Conservation (phyloP, 2,113 vertebrate genomes). For the Bufo bufo region DNA sequence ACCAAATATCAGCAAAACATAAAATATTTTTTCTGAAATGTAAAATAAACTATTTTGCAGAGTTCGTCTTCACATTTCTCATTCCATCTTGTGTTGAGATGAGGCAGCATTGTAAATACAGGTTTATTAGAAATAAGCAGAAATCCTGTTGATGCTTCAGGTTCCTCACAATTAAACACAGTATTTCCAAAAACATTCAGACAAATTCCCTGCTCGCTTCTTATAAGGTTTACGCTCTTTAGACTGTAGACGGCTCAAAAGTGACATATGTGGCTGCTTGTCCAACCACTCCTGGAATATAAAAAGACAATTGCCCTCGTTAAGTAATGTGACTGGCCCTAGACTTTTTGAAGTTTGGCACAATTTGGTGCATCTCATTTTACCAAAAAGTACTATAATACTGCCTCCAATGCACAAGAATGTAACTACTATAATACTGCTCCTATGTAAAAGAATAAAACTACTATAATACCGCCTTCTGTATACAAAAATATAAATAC, state of each 20-base stretch:
- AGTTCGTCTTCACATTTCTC: constrained; percentile 29
- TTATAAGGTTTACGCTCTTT: constrained; percentile 67
- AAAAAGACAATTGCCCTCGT: too few species aligned
- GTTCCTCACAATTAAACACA: constrained; percentile 66
- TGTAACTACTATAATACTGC: not conserved
- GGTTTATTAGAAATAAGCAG: constrained; percentile 59
- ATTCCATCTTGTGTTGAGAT: constrained; percentile 49
- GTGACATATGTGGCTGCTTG: constrained; percentile 61
- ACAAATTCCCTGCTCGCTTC: constrained; percentile 64
- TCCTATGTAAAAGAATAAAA: not conserved
- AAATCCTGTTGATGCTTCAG: not conserved
- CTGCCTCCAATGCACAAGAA: not conserved
- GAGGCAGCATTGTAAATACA: constrained; percentile 50
- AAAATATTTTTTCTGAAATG: constrained; percentile 65
- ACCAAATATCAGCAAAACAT: constrained; percentile 66
- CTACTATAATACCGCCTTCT: not conserved
- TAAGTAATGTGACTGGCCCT: too few species aligned
- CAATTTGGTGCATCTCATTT: too few species aligned
- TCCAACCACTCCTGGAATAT: constrained; percentile 62
- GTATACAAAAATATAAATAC: not conserved
- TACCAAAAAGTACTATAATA: not conserved
- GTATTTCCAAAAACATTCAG: constrained; percentile 80
- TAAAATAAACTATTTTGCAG: constrained; percentile 38
- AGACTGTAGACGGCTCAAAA: constrained; percentile 65
- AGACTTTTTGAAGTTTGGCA: too few species aligned